phyloP scores from a whole-genome alignment of 2,888 invertebrate species.

The Drosophila leonis region DNA sequence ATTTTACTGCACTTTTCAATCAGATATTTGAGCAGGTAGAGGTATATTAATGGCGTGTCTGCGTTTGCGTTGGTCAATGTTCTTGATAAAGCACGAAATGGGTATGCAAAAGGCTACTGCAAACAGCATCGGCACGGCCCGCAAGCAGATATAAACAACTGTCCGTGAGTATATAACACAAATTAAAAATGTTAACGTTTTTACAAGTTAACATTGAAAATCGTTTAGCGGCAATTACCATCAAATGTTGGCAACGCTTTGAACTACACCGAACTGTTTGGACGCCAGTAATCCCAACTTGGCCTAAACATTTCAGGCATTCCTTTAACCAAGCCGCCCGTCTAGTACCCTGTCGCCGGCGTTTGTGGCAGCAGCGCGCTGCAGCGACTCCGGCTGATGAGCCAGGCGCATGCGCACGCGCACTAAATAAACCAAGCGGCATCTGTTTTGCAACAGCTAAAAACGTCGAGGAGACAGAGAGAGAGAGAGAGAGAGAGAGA shows the following conservation, averaged over 20 bases:
- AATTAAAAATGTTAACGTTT: slow-evolving; percentile 82
- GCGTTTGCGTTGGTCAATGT: slow-evolving; percentile 54
- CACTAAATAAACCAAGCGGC: slow-evolving; percentile 77
- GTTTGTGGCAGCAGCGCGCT: slow-evolving; percentile 36
- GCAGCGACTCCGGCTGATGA: slow-evolving; percentile 41
- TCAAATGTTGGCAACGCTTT: slow-evolving; percentile 82
- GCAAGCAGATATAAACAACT: slow-evolving; percentile 43
- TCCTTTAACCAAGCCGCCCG: slow-evolving; percentile 76
- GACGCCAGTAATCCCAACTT: slow-evolving; percentile 82
- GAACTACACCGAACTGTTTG: slow-evolving; percentile 74
- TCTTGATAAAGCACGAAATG: slow-evolving; percentile 39
- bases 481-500: neutral
- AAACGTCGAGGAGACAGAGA: neutral
- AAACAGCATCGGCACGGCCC: neutral
- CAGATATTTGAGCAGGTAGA: slow-evolving; percentile 23
- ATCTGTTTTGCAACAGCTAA: slow-evolving; percentile 58
- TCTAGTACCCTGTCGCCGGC: slow-evolving; percentile 56
- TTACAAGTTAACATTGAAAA: slow-evolving; percentile 82
- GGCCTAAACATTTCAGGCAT: slow-evolving; percentile 80
- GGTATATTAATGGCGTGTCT: slow-evolving; percentile 36
- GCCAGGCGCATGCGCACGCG: slow-evolving; percentile 77
- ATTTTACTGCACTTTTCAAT: slow-evolving; percentile 48
- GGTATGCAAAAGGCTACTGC: slow-evolving; percentile 16
- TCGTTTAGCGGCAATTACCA: slow-evolving; percentile 83
- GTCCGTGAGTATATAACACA: slow-evolving; percentile 80